Percentiles rank a stretch among this genome's conserved stretches.
These are phyloP conservation scores for Neolamprologus caudopunctatus DNA, from an alignment of 2,113 vertebrate species.

Conservation along the genomic window DNA sequence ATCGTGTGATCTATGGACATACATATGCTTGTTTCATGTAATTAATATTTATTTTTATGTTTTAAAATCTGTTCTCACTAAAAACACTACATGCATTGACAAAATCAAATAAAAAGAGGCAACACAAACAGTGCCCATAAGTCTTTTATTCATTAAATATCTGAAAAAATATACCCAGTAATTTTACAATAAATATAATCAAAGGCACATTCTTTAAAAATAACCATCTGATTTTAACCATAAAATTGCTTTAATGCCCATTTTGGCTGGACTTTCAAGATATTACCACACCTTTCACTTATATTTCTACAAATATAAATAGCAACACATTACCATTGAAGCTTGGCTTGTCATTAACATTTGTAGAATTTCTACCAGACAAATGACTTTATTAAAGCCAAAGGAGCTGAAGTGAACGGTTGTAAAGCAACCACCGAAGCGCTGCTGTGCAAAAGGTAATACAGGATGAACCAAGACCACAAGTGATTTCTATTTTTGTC, in stretches of 20 bases:
- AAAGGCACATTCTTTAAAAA: slow-evolving; percentile 21
- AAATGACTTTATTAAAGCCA: slow-evolving; percentile 45
- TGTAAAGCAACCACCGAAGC: not conserved
- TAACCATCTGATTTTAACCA: not conserved
- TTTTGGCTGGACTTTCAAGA: not conserved
- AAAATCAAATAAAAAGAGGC: not conserved
- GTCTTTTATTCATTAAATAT: slow-evolving; percentile 18
- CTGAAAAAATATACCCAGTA: not conserved
- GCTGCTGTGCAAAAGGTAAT: not conserved
- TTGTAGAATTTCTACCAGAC: not conserved
- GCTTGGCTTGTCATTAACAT: not conserved
- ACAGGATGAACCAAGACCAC: not conserved
- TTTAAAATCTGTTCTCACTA: not conserved
- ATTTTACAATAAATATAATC: not conserved
- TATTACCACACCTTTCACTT: not conserved
- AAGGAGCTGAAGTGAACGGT: not conserved
- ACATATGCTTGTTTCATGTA: not conserved
- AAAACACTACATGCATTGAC: not conserved
- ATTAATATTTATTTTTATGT: not conserved
- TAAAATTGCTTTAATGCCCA: not conserved
- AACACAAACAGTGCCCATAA: not conserved
- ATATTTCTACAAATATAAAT: not conserved
- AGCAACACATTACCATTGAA: not conserved
- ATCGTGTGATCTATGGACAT: not conserved
- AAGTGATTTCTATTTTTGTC: not conserved